Percentiles rank a stretch among this genome's conserved stretches.
Evolutionary conservation across 2,888 invertebrate species (phyloP).

Genomic region (Graphium colonna): DNA sequence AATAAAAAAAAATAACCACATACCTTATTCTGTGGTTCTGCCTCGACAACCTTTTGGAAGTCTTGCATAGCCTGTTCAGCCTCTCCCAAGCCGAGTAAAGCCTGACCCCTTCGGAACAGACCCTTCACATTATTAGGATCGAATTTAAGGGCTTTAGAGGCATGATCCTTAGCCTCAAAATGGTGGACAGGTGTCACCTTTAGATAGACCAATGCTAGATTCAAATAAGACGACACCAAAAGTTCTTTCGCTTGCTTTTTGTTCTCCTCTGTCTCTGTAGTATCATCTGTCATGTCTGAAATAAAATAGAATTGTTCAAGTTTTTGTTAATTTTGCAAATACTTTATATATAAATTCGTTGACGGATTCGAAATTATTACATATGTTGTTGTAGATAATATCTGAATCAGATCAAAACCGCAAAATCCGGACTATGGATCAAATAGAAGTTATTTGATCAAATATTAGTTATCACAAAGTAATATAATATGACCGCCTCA

Average conservation of each 20-base stretch:
- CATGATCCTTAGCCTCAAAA: constrained; percentile 84
- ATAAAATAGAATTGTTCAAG: background rate
- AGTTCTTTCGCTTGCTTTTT: constrained; percentile 62
- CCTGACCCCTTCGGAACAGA: constrained; percentile 92
- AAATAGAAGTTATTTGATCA: too few relatives aligned
- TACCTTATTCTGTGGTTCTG: constrained; percentile 91
- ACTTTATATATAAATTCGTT: too few relatives aligned
- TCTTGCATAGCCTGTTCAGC: constrained; percentile 87
- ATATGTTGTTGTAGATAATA: too few relatives aligned
- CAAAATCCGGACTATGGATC: too few relatives aligned
- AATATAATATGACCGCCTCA: too few relatives aligned
- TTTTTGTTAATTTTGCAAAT: constrained; percentile 13
- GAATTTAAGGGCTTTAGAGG: constrained; percentile 84
- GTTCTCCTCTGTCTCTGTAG: constrained; percentile 44
- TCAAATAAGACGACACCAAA: constrained; percentile 86
- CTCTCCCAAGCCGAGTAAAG: constrained; percentile 86
- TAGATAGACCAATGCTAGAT: constrained; percentile 90
- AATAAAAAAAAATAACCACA: too few relatives aligned
- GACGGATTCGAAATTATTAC: too few relatives aligned
- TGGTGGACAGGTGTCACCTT: constrained; percentile 85
- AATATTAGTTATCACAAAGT: too few relatives aligned
- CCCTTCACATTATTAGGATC: constrained; percentile 92
- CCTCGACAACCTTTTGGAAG: constrained; percentile 86
- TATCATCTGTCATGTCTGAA: constrained; percentile 49
- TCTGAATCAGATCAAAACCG: too few relatives aligned